These are phyloP conservation scores for Chrysemys picta DNA, from an alignment of 2,113 vertebrate species.

Conservation along the genomic window DNA sequence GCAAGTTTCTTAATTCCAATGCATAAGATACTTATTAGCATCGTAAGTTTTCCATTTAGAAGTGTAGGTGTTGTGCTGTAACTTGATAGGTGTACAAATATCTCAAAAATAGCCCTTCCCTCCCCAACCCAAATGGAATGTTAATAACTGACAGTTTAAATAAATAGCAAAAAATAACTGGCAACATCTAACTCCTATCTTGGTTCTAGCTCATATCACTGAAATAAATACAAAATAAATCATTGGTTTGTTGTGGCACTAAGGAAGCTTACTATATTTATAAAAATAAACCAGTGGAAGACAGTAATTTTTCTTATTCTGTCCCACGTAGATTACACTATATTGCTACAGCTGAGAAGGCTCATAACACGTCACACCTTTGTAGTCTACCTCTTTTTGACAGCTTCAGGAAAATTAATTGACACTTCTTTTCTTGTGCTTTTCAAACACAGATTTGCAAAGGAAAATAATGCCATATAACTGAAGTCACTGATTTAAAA, in stretches of 20 bases:
- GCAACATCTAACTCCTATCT: not conserved
- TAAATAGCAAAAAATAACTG: not conserved
- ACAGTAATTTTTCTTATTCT: not conserved
- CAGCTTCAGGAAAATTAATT: not conserved
- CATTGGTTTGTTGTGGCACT: not conserved
- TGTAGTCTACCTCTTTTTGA: not conserved
- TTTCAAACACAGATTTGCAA: not conserved
- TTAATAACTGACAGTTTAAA: not conserved
- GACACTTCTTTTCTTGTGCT: not conserved
- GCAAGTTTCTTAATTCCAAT: not conserved
- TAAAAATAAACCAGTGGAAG: not conserved
- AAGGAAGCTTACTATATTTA: not conserved
- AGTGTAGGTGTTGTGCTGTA: not conserved
- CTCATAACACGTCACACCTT: not conserved
- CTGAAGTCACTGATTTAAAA: not conserved
- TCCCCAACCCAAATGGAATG: not conserved
- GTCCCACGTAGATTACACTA: not conserved
- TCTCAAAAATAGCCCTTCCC: not conserved
- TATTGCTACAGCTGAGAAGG: not conserved
- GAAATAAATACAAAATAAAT: not conserved
- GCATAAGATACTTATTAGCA: not conserved
- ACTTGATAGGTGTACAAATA: not conserved
- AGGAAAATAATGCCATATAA: conserved; percentile 23
- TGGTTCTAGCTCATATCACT: not conserved
- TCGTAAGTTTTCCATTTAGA: not conserved